Base-by-base conservation (phyloP, 2,797 vertebrate genomes). In the Ceryle rudis region DNA sequence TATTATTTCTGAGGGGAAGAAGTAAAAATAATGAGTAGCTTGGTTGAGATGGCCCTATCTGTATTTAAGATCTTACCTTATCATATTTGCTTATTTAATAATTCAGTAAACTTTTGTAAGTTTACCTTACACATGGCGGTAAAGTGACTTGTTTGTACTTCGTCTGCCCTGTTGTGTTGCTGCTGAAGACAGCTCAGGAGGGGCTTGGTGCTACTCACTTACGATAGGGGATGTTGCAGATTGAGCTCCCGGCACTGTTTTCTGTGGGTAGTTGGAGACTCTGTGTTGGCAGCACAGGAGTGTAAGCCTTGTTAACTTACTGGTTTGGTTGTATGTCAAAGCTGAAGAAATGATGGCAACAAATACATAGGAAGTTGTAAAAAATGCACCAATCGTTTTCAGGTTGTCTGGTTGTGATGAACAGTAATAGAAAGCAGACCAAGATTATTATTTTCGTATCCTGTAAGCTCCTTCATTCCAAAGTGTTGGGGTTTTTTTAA, bases 31-130 rank as follows among this genome's bases (percentile, higher is more conserved):
- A 12, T 5, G 5, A 39, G 9, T 79, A 94, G 85, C 96, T 94
- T 93, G 81, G 90, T 89, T 93, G 91, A 95, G 96, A 97, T 80
- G 98, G 96, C 90, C 91, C 98, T 98, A 97, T 98, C 98, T 98
- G 97, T 98, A 98, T 98, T 98, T 98, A 98, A 98, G 99, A 99
- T 98, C 94, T 83, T 80, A 78, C 87, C 95, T 98, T 98, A 98
- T 99, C 98, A 97, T 98, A 98, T 98, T 98, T 98, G 98, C 98
- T 98, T 98, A 98, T 98, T 99, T 98, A 99, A 98, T 99, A 98
- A 99, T 98, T 98, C 98, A 97, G 97, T 98, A 98, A 98, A 98
- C 95, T 97, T 84, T 93, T 90, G 89, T 94, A 81, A 91, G 86
- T 96, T 93, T 96, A 97, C 98, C 98, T 98, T 98, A 94, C 97